These are phyloP conservation scores for Danio albolineatus DNA, from an alignment of 2,797 vertebrate genomes.

Conservation along the genomic window DNA sequence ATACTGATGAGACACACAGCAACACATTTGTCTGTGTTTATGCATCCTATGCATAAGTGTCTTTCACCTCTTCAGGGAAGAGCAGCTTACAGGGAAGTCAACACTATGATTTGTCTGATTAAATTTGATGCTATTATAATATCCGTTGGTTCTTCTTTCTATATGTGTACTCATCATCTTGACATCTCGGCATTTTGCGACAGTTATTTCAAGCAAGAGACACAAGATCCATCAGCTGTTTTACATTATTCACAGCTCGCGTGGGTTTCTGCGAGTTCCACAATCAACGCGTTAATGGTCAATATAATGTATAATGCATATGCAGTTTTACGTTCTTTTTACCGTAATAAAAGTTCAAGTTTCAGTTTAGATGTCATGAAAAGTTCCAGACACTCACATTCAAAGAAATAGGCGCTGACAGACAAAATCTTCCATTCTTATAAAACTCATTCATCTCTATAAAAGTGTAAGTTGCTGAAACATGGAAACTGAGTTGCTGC, in stretches of 20 bases:
- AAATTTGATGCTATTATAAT: constrained; percentile 12
- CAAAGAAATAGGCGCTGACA: constrained; percentile 32
- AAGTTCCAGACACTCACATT: constrained; percentile 45
- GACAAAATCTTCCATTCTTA: too few species aligned
- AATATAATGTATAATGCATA: background rate
- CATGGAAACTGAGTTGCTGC: constrained; percentile 32
- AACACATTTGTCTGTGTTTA: constrained; percentile 33
- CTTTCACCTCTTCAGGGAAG: constrained; percentile 40
- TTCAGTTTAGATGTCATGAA: constrained; percentile 6
- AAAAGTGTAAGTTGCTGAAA: constrained; percentile 15
- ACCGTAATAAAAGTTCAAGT: constrained; percentile 27
- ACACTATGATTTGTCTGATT: constrained; percentile 14
- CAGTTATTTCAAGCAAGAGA: constrained; percentile 49
- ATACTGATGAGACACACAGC: constrained; percentile 31
- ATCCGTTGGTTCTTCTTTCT: constrained; percentile 6
- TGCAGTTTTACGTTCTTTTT: constrained; percentile 1
- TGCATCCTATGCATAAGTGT: constrained; percentile 47
- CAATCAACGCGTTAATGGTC: background rate
- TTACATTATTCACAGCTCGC: constrained; percentile 24
- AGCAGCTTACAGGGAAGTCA: constrained; percentile 21
- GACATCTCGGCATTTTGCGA: constrained; percentile 46
- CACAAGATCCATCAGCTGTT: constrained; percentile 40
- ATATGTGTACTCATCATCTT: background rate
- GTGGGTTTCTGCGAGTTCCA: constrained; percentile 4
- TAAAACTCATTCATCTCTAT: background rate